Conservation (phyloP, 1,140 invertebrate genomes). For the Macrobrachium rosenbergii region DNA sequence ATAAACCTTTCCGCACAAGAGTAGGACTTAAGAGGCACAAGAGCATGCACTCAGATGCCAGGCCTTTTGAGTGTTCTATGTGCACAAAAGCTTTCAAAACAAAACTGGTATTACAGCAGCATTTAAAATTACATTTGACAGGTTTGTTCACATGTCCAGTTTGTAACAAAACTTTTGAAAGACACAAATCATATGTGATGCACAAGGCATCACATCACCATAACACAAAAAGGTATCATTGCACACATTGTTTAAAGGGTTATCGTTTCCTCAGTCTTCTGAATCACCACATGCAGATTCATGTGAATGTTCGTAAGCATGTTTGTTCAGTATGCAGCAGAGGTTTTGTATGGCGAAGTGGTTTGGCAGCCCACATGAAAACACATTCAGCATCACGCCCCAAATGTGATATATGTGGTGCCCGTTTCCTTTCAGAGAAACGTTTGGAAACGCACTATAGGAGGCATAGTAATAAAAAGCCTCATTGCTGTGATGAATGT, state of each 20-base stretch:
- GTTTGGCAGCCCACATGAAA: constrained; percentile 52
- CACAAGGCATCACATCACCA: constrained; percentile 51
- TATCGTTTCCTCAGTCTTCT: constrained; percentile 44
- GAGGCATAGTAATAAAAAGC: constrained; percentile 30
- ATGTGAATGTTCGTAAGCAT: constrained; percentile 40
- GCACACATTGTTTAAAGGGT: constrained; percentile 42
- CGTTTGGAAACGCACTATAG: constrained; percentile 40
- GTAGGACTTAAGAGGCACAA: constrained; percentile 33
- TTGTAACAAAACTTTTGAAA: constrained; percentile 48
- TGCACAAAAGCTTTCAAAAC: constrained; percentile 51
- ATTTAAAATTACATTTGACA: constrained; percentile 51
- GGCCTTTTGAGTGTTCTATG: constrained; percentile 50
- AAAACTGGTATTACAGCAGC: constrained; percentile 47
- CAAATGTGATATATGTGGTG: constrained; percentile 48
- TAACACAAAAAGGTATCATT: constrained; percentile 32
- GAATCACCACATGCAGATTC: constrained; percentile 50
- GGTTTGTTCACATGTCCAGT: constrained; percentile 49
- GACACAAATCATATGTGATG: constrained; percentile 37
- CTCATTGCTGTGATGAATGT: constrained; percentile 42
- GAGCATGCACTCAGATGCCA: constrained; percentile 28
- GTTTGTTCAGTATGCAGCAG: constrained; percentile 35
- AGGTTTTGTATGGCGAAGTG: constrained; percentile 51
- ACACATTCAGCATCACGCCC: constrained; percentile 42
- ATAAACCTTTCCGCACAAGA: constrained; percentile 31
- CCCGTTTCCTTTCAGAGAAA: constrained; percentile 50